phyloP scores from a whole-genome alignment of 35 echinoderm and acorn worm species.

The Strongylocentrotus purpuratus region DNA sequence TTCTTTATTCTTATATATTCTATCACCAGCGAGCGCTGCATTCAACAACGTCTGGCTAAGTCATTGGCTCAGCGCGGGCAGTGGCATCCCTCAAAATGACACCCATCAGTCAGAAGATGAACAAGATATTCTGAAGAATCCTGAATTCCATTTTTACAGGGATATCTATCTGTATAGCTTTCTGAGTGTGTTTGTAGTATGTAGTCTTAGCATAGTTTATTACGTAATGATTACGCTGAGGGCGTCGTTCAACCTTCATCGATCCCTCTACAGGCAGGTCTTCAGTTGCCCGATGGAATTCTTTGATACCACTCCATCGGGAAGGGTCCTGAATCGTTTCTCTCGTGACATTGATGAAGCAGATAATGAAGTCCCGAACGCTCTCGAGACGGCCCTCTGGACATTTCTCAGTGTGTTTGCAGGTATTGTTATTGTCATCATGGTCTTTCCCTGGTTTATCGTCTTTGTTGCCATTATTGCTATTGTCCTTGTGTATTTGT shows the following conservation, averaged over 20 bases:
- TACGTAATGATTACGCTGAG: slow-evolving; percentile 58
- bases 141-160: not conserved
- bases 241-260: slow-evolving; percentile 74
- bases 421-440: slow-evolving; percentile 56
- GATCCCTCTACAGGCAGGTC: slow-evolving; percentile 56
- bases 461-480: slow-evolving; percentile 54
- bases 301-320: slow-evolving; percentile 82
- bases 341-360: slow-evolving; percentile 91
- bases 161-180: slow-evolving; percentile 9
- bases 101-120: not conserved
- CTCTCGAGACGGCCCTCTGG: slow-evolving; percentile 62
- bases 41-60: slow-evolving; percentile 83
- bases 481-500: slow-evolving; percentile 48
- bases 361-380: slow-evolving; percentile 73
- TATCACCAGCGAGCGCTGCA: slow-evolving; percentile 44
- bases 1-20: slow-evolving; percentile 51
- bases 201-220: not conserved
- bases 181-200: not conserved
- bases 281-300: slow-evolving; percentile 84
- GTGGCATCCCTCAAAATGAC: slow-evolving; percentile 16
- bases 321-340: slow-evolving; percentile 84
- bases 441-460: slow-evolving; percentile 86
- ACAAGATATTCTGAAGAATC: not conserved
- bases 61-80: slow-evolving; percentile 64
- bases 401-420: slow-evolving; percentile 56